These are phyloP conservation scores for Omphaloscelis lunosa DNA, from an alignment of 2,888 invertebrate species.

Conservation along the genomic window DNA sequence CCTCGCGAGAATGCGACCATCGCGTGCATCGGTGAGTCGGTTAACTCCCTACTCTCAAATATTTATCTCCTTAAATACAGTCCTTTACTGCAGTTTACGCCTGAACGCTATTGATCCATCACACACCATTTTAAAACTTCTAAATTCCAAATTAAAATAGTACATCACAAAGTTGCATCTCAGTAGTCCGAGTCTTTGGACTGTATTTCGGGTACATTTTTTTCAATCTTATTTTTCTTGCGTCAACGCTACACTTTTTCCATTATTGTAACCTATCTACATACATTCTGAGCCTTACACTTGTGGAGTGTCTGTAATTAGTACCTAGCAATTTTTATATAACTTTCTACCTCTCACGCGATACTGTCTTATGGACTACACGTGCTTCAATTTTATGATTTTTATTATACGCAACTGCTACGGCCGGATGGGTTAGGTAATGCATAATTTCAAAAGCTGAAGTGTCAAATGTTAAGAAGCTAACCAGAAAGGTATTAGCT, in stretches of 20 bases:
- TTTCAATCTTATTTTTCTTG: constrained; percentile 72
- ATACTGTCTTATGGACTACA: constrained; percentile 81
- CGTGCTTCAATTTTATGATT: constrained; percentile 84
- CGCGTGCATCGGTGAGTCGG: constrained; percentile 94
- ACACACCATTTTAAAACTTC: constrained; percentile 67
- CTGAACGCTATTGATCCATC: constrained; percentile 74
- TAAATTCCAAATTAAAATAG: constrained; percentile 65
- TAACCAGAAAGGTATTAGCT: constrained; percentile 53
- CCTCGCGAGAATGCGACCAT: constrained; percentile 95
- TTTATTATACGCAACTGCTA: constrained; percentile 79
- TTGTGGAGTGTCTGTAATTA: constrained; percentile 86
- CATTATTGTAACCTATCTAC: constrained; percentile 77
- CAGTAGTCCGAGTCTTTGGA: constrained; percentile 79
- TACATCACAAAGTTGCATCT: constrained; percentile 61
- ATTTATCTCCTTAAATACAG: constrained; percentile 87
- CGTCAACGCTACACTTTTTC: constrained; percentile 77
- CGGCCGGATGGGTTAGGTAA: constrained; percentile 75
- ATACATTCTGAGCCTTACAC: constrained; percentile 81
- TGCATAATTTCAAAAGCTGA: constrained; percentile 40
- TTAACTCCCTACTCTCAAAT: constrained; percentile 81
- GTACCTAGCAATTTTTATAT: constrained; percentile 77
- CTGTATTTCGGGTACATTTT: constrained; percentile 84
- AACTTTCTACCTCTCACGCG: constrained; percentile 81
- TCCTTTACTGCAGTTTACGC: constrained; percentile 80
- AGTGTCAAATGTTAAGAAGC: constrained; percentile 55